Percentiles rank a stretch among this genome's conserved stretches.
Conservation (phyloP, 1,140 invertebrate genomes). For the Amphibalanus amphitrite region DNA sequence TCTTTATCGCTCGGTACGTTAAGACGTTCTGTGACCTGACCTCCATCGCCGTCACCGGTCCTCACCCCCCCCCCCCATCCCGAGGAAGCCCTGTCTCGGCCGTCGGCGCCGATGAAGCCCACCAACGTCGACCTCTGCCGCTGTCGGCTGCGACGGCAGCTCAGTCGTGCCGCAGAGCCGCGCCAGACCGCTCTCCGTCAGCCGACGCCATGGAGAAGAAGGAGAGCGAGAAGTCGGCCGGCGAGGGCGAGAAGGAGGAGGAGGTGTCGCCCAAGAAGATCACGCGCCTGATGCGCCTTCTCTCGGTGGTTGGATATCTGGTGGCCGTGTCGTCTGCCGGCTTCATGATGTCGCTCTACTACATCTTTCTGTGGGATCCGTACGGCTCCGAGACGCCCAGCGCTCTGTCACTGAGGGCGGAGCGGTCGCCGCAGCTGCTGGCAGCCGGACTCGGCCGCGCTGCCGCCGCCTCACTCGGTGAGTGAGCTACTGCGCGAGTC, state of each 20-base stretch:
- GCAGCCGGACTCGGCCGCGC: no score
- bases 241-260: background rate
- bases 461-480: no score
- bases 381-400: conserved; percentile 4
- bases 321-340: conserved; percentile 85
- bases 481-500: no score
- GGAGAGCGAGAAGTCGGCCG: background rate
- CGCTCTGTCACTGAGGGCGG: background rate
- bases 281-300: conserved; percentile 45
- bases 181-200: background rate
- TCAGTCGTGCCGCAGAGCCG: background rate
- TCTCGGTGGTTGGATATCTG: conserved; percentile 88
- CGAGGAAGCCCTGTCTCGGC: background rate
- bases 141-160: no score
- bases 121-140: background rate
- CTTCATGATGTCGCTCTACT: conserved; percentile 84
- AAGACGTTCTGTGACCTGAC: no score
- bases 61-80: no score
- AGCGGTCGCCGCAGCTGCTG: no score
- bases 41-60: no score
- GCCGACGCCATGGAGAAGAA: background rate
- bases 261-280: background rate
- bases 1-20: no score
- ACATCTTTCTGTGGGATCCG: conserved; percentile 88
- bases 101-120: background rate